These are phyloP conservation scores for Pollenia amentaria DNA, from an alignment of 2,888 invertebrate genomes.

Conservation along the genomic window DNA sequence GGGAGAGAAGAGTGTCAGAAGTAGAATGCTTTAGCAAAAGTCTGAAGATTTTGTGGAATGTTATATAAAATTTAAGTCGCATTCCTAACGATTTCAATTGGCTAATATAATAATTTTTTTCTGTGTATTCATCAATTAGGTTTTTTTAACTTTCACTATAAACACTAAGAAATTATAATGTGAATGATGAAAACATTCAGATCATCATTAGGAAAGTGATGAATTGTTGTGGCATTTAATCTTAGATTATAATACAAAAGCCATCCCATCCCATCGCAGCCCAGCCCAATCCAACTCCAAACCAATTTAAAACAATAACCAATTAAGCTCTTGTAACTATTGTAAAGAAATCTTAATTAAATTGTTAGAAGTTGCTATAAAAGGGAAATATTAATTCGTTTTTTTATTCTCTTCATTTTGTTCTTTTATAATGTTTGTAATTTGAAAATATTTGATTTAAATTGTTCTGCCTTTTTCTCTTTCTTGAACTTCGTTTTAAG, in stretches of 20 bases:
- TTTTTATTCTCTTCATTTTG: conserved; percentile 14
- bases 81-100: too few species aligned
- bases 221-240: conserved; percentile 39
- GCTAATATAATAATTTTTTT: too few species aligned
- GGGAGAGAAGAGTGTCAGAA: too few species aligned
- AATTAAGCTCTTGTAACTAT: conserved; percentile 18
- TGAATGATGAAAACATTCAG: conserved; percentile 45
- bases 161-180: conserved; percentile 23
- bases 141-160: neutral
- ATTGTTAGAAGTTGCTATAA: conserved; percentile 22
- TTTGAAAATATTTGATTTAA: conserved; percentile 48
- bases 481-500: conserved; percentile 13
- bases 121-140: conserved; percentile 33
- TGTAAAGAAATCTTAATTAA: conserved; percentile 51
- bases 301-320: conserved; percentile 17
- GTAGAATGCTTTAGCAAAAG: too few species aligned
- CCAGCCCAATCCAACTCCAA: neutral
- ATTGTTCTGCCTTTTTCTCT: conserved; percentile 32
- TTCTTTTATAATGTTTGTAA: neutral
- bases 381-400: conserved; percentile 50
- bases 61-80: too few species aligned
- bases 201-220: conserved; percentile 62
- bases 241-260: conserved; percentile 4
- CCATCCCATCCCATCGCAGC: neutral
- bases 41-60: too few species aligned